Percentiles rank a stretch among this genome's conserved stretches.
phyloP scores from a whole-genome alignment of 2,797 vertebrate genomes.

The Avahi laniger region DNA sequence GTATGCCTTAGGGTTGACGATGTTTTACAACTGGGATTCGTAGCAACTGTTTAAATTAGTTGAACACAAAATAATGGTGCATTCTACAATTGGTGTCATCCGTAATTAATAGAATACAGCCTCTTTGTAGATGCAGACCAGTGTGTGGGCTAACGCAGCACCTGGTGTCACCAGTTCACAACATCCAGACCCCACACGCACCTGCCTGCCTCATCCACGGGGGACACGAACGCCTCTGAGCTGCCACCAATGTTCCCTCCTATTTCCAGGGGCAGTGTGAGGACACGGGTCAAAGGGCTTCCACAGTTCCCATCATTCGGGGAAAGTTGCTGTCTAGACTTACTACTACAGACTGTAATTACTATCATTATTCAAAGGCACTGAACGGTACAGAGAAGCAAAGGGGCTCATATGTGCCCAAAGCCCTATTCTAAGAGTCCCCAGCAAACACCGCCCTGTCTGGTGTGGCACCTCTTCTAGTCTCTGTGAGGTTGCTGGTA shows the following conservation, averaged over 20 bases:
- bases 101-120: neutral
- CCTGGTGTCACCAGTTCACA: accelerated
- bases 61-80: neutral
- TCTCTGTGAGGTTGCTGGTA: neutral
- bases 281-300: neutral
- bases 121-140: neutral
- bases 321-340: constrained; percentile 38
- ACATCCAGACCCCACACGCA: neutral
- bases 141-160: neutral
- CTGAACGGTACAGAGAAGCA: constrained; percentile 16
- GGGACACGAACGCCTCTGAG: neutral
- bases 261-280: neutral
- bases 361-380: constrained; percentile 58
- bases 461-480: neutral
- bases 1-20: neutral
- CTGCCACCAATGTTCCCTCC: neutral
- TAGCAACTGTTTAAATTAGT: neutral
- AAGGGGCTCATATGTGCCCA: neutral
- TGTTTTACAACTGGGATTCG: neutral
- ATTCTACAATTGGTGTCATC: neutral
- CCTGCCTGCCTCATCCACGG: accelerated
- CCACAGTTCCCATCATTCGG: neutral
- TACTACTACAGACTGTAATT: constrained; percentile 11
- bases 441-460: neutral
- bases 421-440: neutral